Evolutionary conservation across 1,140 invertebrate species (phyloP).

Genomic region (Drosophila gunungcola): DNA sequence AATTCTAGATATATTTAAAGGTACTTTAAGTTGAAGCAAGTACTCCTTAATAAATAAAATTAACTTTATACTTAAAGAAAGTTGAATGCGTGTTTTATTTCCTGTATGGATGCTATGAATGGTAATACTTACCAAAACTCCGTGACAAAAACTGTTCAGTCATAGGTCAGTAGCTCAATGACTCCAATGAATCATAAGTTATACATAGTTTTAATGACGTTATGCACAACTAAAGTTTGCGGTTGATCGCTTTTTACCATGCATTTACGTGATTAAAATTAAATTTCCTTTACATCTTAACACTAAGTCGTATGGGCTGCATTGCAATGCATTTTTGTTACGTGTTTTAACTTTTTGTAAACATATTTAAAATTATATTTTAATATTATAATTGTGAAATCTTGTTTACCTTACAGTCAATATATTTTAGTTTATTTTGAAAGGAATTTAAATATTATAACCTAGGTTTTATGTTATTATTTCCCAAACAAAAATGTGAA

Average conservation of each 20-base stretch:
- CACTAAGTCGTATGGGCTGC: too few species aligned
- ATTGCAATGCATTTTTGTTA: too few species aligned
- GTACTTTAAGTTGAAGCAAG: not conserved
- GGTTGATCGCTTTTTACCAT: not conserved
- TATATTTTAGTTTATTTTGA: too few species aligned
- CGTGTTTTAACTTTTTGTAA: too few species aligned
- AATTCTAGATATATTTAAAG: not conserved
- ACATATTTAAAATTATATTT: not conserved
- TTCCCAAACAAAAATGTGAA: too few species aligned
- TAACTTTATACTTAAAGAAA: not conserved
- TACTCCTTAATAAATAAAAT: slow-evolving; percentile 1
- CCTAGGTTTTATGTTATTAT: too few species aligned
- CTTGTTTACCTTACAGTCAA: too few species aligned
- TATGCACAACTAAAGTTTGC: not conserved
- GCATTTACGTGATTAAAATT: not conserved
- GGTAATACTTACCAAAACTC: not conserved
- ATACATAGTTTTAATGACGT: not conserved
- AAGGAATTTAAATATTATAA: too few species aligned
- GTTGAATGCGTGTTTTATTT: not conserved
- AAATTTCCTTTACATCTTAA: not conserved
- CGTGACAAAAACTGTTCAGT: not conserved
- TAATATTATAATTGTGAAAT: too few species aligned
- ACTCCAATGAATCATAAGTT: not conserved
- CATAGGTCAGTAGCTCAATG: not conserved
- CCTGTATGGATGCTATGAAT: too few species aligned